Percentiles rank a stretch among this genome's conserved stretches.
Evolutionary conservation across 2,113 vertebrate genomes (phyloP).

Genomic region (Brachypteracias leptosomus): DNA sequence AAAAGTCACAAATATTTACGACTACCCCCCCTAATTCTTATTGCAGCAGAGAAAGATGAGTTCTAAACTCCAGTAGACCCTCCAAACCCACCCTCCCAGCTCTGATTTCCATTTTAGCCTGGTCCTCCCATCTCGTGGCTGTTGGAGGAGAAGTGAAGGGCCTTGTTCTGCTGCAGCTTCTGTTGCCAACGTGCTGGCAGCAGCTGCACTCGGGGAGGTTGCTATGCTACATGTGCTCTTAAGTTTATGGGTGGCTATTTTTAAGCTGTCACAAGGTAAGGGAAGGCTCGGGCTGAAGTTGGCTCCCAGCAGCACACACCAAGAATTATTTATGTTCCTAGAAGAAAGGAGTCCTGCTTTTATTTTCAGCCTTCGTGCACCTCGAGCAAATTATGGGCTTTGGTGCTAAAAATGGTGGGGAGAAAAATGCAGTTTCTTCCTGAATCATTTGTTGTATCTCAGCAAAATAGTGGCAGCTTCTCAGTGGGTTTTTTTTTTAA

Average conservation of each 20-base stretch:
- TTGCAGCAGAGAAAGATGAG: background rate
- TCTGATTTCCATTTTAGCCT: background rate
- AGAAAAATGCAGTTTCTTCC: background rate
- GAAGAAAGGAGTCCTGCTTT: background rate
- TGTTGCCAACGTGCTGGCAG: background rate
- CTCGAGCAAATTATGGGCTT: background rate
- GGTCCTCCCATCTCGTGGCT: background rate
- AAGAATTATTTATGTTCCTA: background rate
- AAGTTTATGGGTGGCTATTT: constrained; percentile 39
- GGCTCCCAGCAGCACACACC: constrained; percentile 34
- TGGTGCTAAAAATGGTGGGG: background rate
- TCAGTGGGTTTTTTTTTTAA: background rate
- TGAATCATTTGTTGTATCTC: background rate
- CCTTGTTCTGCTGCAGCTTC: background rate
- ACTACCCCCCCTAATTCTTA: background rate
- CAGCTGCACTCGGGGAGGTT: constrained; percentile 22
- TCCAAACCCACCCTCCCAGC: background rate
- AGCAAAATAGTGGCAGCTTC: background rate
- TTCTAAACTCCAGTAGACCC: background rate
- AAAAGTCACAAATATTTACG: background rate
- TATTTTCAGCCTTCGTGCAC: background rate
- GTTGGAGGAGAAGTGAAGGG: background rate
- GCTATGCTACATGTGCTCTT: constrained; percentile 52
- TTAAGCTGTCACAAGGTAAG: constrained; percentile 63
- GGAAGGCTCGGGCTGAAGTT: background rate